Base-by-base conservation (phyloP, 2,888 invertebrate genomes). In the Xanthia icteritia region DNA sequence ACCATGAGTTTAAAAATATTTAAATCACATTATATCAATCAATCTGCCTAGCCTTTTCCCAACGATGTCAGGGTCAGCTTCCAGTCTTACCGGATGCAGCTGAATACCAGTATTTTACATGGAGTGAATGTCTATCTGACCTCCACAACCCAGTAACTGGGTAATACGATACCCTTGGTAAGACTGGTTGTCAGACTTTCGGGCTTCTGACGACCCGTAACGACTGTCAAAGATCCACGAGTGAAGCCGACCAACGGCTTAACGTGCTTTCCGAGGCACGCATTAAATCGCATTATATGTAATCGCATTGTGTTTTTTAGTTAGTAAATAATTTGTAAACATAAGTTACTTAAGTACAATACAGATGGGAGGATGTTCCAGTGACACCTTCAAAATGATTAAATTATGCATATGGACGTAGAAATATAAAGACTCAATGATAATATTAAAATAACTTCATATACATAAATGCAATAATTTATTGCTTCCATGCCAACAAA, bases 381-480 rank as follows among this genome's bases (percentile, higher is more conserved):
- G 31, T 70, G 23, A 5, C 13, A 45, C 45, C 45, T 70, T 17
- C 5, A 4, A 71, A 42, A 67, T 45, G 2, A 31, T 17, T 45
- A 70, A 65, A 42, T 15, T 71, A 45, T 45, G n/a, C n/a, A 71
- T 36, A 31, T 17, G 31, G 6, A 42, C 31, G 2, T 42, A 23
- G 20, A 23, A 42, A 27, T 42, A 39, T 39, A 17, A n/a, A 64
- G 8, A 39, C 5, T 58, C 15, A 58, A 58, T 5, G 27, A 27
- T 15, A 27, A 15, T 15, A 58, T 27, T 27, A 58, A 58, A 58
- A 56, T 56, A 27, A n/a, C 11, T 56, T n/a, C n/a, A 27, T 23
- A 54, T 27, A 45, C 4, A 58, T 1, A 23, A 71, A 66, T 36
- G 70, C 6, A 66, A 65, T 45, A 23, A 71, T 54, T 31, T 72